Evolutionary conservation across 2,888 invertebrate genomes (phyloP), one percentile per base, ranked within the genome.

Genomic region (Heliconius sara): DNA sequence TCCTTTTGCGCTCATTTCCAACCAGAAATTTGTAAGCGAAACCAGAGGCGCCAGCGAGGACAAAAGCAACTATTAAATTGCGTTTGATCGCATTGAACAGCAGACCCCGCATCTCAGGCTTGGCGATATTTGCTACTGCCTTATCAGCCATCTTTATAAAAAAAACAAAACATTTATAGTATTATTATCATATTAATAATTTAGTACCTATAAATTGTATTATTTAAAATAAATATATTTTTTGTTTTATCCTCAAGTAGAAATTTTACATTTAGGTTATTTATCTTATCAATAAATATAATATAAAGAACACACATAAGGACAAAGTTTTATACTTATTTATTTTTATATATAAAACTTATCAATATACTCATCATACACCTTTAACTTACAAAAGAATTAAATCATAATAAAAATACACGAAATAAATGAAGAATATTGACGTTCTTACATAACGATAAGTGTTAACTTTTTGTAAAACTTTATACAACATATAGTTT

Each of bases 81-180:
- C 89, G 95, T 89, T 97, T 97, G 87, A 98, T 97, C 85, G 96
- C 95, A 1, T 92, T 84, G 43, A 96, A 93, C 76, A 97, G 96
- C 76, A 98, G 96, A 27, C 97, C 97, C 75, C 97, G 96, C 91
- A 98, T 94, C 84, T 96, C 91, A 7, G 98, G 98, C 89, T 94
- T 95, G 60, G 88, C 79, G 0, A 84, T 85, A 0, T 90, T 90
- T 2, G 94, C 89, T 22, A 95, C 93, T 82, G 94, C 94, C 81
- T 92, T 93, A 85, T 93, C 94, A n/a, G 94, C 92, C 94, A 94
- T 94, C 94, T 94, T 81, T 16, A 77, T 78, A 3, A 5, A 27
- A 67, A 34, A 52, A 57, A 34, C 34, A 52, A 65, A 16, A n/a
- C 27, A 12, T 52, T 12, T 43, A 30, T 2, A 22, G 1, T 30